A percentile compares a stretch with the other conserved stretches of the same genome.
Conservation (phyloP, 1,140 invertebrate species). For the Drosophila nebulosa region DNA sequence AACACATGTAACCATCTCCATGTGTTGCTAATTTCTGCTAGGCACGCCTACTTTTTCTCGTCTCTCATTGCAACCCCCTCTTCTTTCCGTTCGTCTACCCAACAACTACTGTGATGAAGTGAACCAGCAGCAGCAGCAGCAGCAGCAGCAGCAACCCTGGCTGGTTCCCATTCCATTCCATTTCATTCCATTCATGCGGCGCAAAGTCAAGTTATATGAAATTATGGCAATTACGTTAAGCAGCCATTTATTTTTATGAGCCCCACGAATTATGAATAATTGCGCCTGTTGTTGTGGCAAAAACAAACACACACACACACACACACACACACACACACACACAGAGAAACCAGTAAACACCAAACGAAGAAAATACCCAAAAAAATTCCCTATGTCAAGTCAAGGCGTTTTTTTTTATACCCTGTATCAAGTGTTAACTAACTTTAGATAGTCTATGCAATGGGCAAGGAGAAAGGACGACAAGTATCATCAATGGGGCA, state of each 20-base stretch:
- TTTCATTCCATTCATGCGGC: slow-evolving; percentile 7
- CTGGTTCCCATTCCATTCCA: background rate
- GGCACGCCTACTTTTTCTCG: slow-evolving; percentile 61
- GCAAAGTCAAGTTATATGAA: slow-evolving; percentile 63
- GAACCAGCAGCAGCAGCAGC: background rate
- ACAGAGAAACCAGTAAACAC: slow-evolving; percentile 15
- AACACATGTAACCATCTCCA: slow-evolving; percentile 25
- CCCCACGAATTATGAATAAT: slow-evolving; percentile 78
- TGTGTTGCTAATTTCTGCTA: slow-evolving; percentile 59
- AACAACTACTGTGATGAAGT: slow-evolving; percentile 3
- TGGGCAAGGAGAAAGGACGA: slow-evolving; percentile 20
- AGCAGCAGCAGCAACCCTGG: background rate
- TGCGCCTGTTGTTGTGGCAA: slow-evolving; percentile 30
- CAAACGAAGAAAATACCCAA: slow-evolving; percentile 15
- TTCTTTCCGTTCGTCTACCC: background rate
- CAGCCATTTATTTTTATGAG: slow-evolving; percentile 78
- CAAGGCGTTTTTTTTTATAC: background rate
- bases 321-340: no score
- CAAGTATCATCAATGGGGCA: slow-evolving; percentile 43
- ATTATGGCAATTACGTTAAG: slow-evolving; percentile 78
- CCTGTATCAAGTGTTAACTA: background rate
- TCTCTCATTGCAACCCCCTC: background rate
- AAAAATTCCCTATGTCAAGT: background rate
- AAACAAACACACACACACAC: background rate
- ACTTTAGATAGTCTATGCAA: no score